Evolutionary conservation across 1,140 invertebrate genomes (phyloP).

Genomic region (Pogonomyrmex barbatus): DNA sequence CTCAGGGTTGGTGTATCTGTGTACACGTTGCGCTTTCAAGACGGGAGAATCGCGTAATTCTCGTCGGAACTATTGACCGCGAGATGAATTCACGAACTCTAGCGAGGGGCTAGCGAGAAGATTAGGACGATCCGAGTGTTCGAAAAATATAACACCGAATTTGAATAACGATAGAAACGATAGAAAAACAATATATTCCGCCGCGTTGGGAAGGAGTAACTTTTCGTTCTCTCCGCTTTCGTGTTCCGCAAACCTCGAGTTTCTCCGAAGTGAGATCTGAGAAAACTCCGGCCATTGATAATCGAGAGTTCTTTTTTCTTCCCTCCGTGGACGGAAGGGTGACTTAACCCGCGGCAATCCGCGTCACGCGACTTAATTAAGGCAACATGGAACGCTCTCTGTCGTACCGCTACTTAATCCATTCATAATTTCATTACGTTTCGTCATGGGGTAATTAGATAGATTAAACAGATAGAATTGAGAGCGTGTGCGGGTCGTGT

Average conservation of each 20-base stretch:
- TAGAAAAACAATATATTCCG: not conserved
- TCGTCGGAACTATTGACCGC: not conserved
- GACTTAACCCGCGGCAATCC: slow-evolving; percentile 2
- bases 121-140: not conserved
- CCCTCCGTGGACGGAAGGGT: not conserved
- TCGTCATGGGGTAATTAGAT: slow-evolving; percentile 58
- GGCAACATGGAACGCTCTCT: slow-evolving; percentile 7
- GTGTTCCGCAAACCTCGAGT: not conserved
- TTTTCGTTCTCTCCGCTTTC: too few species aligned
- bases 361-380: slow-evolving; percentile 58
- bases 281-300: not conserved
- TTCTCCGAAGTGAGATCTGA: not conserved
- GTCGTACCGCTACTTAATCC: slow-evolving; percentile 42
- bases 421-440: slow-evolving; percentile 59
- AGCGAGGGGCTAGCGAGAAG: not conserved
- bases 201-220: not conserved
- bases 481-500: not conserved
- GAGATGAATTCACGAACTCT: not conserved
- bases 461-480: slow-evolving; percentile 58
- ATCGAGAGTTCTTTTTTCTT: slow-evolving; percentile 14
- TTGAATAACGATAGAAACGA: not conserved
- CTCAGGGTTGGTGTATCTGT: not conserved
- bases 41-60: not conserved
- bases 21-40: not conserved
- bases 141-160: not conserved